Percentiles rank a stretch among this genome's conserved stretches.
These are phyloP conservation scores for Mobula hypostoma DNA, from an alignment of 2,113 vertebrate genomes.

Conservation along the genomic window DNA sequence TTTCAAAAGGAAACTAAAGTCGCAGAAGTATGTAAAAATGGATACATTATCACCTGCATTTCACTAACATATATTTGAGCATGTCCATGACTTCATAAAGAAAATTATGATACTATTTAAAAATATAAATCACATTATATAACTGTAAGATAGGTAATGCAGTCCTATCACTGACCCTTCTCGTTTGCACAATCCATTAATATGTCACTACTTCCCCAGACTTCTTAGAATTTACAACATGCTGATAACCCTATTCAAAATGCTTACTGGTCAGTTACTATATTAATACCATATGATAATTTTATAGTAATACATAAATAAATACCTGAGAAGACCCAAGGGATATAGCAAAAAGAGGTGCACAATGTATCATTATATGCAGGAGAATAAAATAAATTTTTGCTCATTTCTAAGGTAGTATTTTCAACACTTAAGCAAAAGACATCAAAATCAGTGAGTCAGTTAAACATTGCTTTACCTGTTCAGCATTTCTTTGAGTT, in stretches of 20 bases:
- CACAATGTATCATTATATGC: not conserved
- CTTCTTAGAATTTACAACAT: no score
- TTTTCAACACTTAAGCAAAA: not conserved
- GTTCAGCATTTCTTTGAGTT: constrained; percentile 74
- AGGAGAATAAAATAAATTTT: not conserved
- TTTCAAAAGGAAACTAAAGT: not conserved
- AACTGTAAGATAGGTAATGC: not conserved
- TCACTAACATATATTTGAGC: not conserved
- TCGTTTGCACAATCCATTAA: not conserved
- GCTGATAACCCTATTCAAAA: no score
- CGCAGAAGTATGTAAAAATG: not conserved
- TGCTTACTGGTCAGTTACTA: not conserved
- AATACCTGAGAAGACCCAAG: not conserved
- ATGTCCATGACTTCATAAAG: not conserved
- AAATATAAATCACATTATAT: not conserved
- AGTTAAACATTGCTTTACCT: constrained; percentile 55
- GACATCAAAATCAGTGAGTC: not conserved
- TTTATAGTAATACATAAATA: not conserved
- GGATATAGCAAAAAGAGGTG: not conserved
- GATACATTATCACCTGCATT: no score
- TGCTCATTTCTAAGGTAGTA: not conserved
- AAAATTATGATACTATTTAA: not conserved
- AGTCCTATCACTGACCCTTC: not conserved
- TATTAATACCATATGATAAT: not conserved
- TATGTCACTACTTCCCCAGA: not conserved